Percentiles rank a stretch among this genome's conserved stretches.
Conservation (phyloP, 2,888 invertebrate genomes). For the Deroplatys truncata region DNA sequence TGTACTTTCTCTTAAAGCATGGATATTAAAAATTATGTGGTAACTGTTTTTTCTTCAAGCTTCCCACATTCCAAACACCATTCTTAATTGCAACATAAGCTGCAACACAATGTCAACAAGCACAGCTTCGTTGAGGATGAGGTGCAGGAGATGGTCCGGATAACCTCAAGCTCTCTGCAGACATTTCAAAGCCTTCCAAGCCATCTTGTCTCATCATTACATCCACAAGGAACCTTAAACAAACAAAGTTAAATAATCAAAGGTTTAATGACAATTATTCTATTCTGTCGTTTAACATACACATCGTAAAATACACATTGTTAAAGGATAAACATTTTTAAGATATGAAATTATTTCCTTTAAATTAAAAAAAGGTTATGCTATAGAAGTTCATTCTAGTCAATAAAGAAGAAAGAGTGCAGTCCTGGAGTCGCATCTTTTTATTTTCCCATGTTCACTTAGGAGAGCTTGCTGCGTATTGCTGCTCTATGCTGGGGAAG, state of each 20-base stretch:
- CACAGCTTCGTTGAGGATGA: conserved; percentile 19
- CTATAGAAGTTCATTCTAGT: too few species aligned
- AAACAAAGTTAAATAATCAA: not conserved
- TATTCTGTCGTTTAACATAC: not conserved
- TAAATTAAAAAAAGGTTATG: too few species aligned
- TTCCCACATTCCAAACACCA: not conserved
- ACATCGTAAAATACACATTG: not conserved
- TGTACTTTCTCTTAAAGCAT: not conserved
- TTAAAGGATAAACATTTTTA: conserved; percentile 10
- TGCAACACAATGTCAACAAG: conserved; percentile 16
- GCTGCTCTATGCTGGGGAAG: too few species aligned
- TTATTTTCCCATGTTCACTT: too few species aligned
- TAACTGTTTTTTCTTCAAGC: not conserved
- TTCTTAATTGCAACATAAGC: not conserved
- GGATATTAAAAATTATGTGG: not conserved
- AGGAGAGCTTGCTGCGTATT: too few species aligned
- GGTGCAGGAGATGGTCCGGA: conserved; percentile 23
- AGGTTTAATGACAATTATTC: not conserved
- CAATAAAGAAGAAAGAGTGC: too few species aligned
- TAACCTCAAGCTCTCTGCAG: conserved; percentile 29
- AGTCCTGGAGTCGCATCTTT: too few species aligned
- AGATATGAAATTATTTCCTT: not conserved
- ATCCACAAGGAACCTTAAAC: conserved; percentile 42
- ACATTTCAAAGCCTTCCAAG: conserved; percentile 26
- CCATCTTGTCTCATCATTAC: conserved; percentile 43